Base-by-base conservation (phyloP, 2,888 invertebrate species). In the Pycnomerus fuliginosus region DNA sequence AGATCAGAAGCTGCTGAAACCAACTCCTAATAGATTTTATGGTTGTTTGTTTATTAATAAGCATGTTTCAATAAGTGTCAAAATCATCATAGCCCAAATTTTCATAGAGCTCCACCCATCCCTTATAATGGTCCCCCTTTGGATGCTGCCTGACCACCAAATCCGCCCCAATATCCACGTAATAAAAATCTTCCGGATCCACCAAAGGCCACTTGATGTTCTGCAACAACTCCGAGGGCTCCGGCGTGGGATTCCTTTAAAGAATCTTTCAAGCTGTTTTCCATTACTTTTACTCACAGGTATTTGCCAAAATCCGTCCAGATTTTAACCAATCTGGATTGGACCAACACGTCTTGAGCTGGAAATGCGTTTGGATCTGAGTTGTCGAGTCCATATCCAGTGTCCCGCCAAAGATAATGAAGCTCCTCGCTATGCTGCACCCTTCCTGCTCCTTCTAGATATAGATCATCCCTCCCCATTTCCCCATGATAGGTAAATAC, bases 221-320 rank as follows among this genome's bases (percentile, higher is more conserved):
- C 42, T 59, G 54, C 2, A 57, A 33, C 11, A 57, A 14, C 2
- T 50, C 37, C 7, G 38, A 45, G 10, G 32, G 40, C 0, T 45
- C 30, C 3, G 70, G 68, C 8, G 69, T 67, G 1, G 74, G 74
- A 34, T 70, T 66, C 33, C 62, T 62, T 20, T 8, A 10, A 27
- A 48, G 52, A 10, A 23, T 42, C 44, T 71, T 67, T 61, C n/a
- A n/a, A n/a, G n/a, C n/a, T n/a, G n/a, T n/a, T n/a, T n/a, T n/a
- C n/a, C n/a, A n/a, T n/a, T n/a, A n/a, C n/a, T n/a, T n/a, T n/a
- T n/a, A n/a, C n/a, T n/a, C n/a, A 79, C 72, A 78, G 76, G 55
- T 65, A 67, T 59, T 76, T 78, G 0, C 82, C 83, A 63, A 84
- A 84, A 55, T 83, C 81, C 0, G 80, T 76, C 82, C 84, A 60